Percentiles rank a stretch among this genome's conserved stretches.
Evolutionary conservation across 1,140 invertebrate genomes (phyloP).

Genomic region (Anastatus disparis): DNA sequence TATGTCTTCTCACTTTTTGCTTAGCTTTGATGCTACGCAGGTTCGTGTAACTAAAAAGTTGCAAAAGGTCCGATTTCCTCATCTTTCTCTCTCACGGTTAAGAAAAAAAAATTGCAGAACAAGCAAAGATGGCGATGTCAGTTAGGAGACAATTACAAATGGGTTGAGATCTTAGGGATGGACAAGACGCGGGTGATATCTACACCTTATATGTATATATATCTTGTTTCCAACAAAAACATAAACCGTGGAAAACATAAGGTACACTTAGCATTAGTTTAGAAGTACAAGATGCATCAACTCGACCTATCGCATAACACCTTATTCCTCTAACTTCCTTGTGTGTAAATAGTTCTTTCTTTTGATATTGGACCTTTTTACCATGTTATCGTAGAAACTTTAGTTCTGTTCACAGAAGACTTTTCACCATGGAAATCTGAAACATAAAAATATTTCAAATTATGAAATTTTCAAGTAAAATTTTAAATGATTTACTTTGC

Average conservation of each 20-base stretch:
- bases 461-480: too few species aligned
- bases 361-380: too few species aligned
- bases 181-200: slow-evolving; percentile 46
- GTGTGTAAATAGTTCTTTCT: too few species aligned
- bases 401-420: too few species aligned
- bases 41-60: background rate
- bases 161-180: slow-evolving; percentile 46
- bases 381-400: too few species aligned
- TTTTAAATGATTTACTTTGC: too few species aligned
- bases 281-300: slow-evolving; percentile 67
- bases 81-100: background rate
- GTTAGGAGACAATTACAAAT: slow-evolving; percentile 50
- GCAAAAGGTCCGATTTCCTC: slow-evolving; percentile 45
- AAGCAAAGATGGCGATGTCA: background rate
- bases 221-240: slow-evolving; percentile 46
- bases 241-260: slow-evolving; percentile 48
- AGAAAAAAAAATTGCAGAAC: too few species aligned
- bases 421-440: too few species aligned
- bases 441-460: too few species aligned
- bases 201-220: slow-evolving; percentile 44
- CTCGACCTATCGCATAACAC: too few species aligned
- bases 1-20: background rate
- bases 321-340: slow-evolving; percentile 47
- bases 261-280: slow-evolving; percentile 57
- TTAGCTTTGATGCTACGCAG: background rate